A percentile compares a stretch with the other conserved stretches of the same genome.
These are phyloP conservation scores for Ptychoptera contaminata DNA, from an alignment of 2,888 invertebrate species.

Conservation along the genomic window DNA sequence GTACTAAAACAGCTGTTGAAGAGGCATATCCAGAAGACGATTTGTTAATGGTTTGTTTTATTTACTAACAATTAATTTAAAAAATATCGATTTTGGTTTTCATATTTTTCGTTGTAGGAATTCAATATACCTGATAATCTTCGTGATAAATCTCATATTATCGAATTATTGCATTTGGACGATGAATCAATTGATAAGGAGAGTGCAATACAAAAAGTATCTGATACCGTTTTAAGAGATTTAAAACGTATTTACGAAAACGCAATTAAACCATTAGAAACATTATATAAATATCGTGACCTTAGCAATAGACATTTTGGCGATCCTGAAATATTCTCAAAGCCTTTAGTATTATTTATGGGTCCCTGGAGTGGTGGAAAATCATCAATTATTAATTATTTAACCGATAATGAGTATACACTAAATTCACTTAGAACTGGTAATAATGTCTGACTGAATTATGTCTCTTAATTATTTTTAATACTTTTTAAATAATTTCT, in stretches of 20 bases:
- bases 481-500: too few relatives aligned
- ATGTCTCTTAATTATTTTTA: too few relatives aligned
- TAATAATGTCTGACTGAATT: slow-evolving; percentile 31
- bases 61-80: slow-evolving; percentile 5
- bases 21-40: slow-evolving; percentile 46
- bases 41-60: slow-evolving; percentile 36
- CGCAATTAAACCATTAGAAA: slow-evolving; percentile 79
- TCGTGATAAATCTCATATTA: slow-evolving; percentile 64
- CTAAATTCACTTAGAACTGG: slow-evolving; percentile 74
- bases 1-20: slow-evolving; percentile 26
- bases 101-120: slow-evolving; percentile 32
- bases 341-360: slow-evolving; percentile 83
- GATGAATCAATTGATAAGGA: slow-evolving; percentile 58
- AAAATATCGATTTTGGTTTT: neutral
- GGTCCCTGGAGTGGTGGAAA: slow-evolving; percentile 96
- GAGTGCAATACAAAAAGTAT: slow-evolving; percentile 51
- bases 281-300: slow-evolving; percentile 80
- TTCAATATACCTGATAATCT: slow-evolving; percentile 60
- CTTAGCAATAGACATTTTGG: slow-evolving; percentile 83
- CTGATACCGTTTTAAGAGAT: slow-evolving; percentile 65
- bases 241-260: slow-evolving; percentile 72
- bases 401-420: slow-evolving; percentile 73
- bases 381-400: slow-evolving; percentile 84
- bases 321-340: slow-evolving; percentile 89
- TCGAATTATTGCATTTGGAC: slow-evolving; percentile 62